A percentile compares a stretch with the other conserved stretches of the same genome.
phyloP scores from a whole-genome alignment of 2,113 vertebrate species.

The Takifugu bimaculatus region DNA sequence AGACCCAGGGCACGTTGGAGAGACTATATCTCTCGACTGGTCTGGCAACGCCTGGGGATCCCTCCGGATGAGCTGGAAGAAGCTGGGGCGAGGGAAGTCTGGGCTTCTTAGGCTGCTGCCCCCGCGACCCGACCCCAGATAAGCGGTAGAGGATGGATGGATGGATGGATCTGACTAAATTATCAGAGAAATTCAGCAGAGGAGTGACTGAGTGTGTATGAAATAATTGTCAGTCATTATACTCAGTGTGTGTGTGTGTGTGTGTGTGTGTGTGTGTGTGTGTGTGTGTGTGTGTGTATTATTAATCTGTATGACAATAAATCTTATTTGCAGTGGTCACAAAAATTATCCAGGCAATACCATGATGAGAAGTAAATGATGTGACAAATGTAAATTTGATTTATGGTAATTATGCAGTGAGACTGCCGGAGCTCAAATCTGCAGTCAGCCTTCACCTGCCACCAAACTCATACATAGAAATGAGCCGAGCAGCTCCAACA shows the following conservation, averaged over 20 bases:
- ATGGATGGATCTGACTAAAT: too few relatives aligned
- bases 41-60: too few relatives aligned
- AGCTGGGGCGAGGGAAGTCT: too few relatives aligned
- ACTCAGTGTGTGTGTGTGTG: neutral
- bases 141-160: too few relatives aligned
- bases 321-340: constrained; percentile 50
- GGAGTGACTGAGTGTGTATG: too few relatives aligned
- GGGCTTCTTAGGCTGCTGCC: too few relatives aligned
- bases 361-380: constrained; percentile 60
- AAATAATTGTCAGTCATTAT: too few relatives aligned
- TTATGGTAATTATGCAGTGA: constrained; percentile 66
- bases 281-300: constrained; percentile 22
- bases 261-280: neutral
- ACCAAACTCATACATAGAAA: constrained; percentile 68
- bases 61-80: too few relatives aligned
- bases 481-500: constrained; percentile 45
- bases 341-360: constrained; percentile 59
- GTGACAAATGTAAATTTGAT: constrained; percentile 70
- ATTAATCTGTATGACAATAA: constrained; percentile 59
- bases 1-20: too few relatives aligned
- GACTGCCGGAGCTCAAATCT: constrained; percentile 30
- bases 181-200: too few relatives aligned
- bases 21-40: too few relatives aligned
- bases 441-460: constrained; percentile 54
- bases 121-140: too few relatives aligned